Evolutionary conservation across 2,113 vertebrate species (phyloP).

Genomic region (Rutilus rutilus): DNA sequence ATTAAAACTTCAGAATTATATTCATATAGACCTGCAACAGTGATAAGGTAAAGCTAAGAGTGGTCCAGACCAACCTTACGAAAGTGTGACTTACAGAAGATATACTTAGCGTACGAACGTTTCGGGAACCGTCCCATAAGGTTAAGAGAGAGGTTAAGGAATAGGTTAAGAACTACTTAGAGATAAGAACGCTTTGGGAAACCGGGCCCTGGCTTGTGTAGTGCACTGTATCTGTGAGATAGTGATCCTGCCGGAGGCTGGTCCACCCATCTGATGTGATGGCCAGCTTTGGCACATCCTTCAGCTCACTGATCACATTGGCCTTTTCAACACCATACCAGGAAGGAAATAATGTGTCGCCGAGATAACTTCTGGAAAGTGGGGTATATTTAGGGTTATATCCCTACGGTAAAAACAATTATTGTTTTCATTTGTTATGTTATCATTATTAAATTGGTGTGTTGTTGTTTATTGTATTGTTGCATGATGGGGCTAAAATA

Average conservation of each 20-base stretch:
- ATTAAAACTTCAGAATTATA: no score
- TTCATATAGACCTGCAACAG: no score
- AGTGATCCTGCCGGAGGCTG: conserved; percentile 29
- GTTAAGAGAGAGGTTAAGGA: no score
- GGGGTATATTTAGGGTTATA: not conserved
- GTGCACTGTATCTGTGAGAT: conserved; percentile 20
- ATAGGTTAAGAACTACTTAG: no score
- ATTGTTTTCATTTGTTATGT: not conserved
- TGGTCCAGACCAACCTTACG: no score
- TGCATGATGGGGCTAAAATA: not conserved
- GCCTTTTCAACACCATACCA: not conserved
- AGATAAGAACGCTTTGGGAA: no score
- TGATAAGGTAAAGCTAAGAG: no score
- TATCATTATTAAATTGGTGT: not conserved
- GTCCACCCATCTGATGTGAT: conserved; percentile 17
- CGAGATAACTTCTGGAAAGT: not conserved
- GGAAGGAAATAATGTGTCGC: not conserved
- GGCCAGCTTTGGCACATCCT: not conserved
- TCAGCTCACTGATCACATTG: conserved; percentile 7
- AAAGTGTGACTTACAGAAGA: no score
- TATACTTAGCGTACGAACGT: no score
- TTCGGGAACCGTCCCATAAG: no score
- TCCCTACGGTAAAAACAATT: not conserved
- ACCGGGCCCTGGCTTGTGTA: conserved; percentile 13
- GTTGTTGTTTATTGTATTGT: conserved; percentile 12